These are phyloP conservation scores for Drosophila pseudoobscura DNA, from an alignment of 1,140 invertebrate genomes.

Conservation along the genomic window DNA sequence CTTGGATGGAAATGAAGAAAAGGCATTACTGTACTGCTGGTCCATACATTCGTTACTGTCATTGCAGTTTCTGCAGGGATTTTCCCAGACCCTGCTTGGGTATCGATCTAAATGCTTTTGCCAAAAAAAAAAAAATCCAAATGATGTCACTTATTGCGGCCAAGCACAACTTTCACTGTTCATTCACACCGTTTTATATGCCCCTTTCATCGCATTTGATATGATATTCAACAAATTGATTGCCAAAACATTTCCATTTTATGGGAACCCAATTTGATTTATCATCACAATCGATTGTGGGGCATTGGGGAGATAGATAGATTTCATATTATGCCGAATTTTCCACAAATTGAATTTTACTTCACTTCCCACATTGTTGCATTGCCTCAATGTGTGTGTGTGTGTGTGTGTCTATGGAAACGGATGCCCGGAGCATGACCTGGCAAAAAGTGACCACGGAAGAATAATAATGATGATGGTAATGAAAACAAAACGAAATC, in stretches of 20 bases:
- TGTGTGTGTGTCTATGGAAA: background rate
- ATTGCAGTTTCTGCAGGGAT: conserved; percentile 7
- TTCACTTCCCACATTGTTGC: background rate
- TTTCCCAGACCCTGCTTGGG: conserved; percentile 17
- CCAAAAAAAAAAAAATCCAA: conserved; percentile 40
- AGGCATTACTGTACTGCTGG: conserved; percentile 15
- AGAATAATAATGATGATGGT: conserved; percentile 49
- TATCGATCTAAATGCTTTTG: conserved; percentile 27
- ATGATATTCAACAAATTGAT: conserved; percentile 44
- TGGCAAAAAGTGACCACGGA: conserved; percentile 30
- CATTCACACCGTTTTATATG: conserved; percentile 34
- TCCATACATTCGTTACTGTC: conserved; percentile 21
- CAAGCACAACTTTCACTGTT: conserved; percentile 70
- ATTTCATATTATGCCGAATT: conserved; percentile 42
- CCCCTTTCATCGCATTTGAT: conserved; percentile 45
- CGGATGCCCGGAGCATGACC: conserved; percentile 25
- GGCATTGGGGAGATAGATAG: background rate
- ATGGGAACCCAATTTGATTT: conserved; percentile 12
- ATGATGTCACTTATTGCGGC: conserved; percentile 78
- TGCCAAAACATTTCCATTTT: conserved; percentile 34
- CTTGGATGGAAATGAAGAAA: conserved; percentile 46
- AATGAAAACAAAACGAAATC: conserved; percentile 67
- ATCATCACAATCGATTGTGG: background rate
- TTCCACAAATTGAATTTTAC: conserved; percentile 35
- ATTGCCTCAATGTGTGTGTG: conserved; percentile 16